These are phyloP conservation scores for Sciurus vulgaris DNA, from an alignment of 2,797 vertebrate genomes.

Conservation along the genomic window DNA sequence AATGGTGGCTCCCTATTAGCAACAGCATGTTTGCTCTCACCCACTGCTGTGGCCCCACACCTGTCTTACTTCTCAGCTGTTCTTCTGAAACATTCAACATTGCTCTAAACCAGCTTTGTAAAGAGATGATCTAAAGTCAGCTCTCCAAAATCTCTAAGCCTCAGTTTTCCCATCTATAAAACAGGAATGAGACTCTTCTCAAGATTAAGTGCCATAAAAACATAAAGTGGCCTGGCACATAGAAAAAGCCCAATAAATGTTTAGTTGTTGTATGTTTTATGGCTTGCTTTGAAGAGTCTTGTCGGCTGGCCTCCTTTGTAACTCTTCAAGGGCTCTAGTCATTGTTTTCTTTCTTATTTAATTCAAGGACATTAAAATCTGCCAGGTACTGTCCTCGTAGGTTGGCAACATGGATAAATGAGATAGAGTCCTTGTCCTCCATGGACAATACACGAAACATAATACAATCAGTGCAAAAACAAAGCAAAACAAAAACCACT, in stretches of 20 bases:
- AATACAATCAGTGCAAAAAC: not conserved
- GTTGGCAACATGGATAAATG: slow-evolving; percentile 57
- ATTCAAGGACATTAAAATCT: slow-evolving; percentile 49
- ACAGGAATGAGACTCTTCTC: not conserved
- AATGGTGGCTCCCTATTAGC: not conserved
- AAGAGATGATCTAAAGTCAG: not conserved
- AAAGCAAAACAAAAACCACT: not conserved
- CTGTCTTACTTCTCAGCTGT: not conserved
- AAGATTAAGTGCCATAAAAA: slow-evolving; percentile 29
- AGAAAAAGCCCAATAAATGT: not conserved
- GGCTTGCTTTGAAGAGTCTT: not conserved
- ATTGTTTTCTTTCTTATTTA: slow-evolving; percentile 59
- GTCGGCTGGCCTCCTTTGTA: not conserved
- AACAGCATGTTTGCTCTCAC: not conserved
- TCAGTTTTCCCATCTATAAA: slow-evolving; percentile 9
- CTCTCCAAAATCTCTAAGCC: not conserved
- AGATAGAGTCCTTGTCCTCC: slow-evolving; percentile 48
- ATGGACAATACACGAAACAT: not conserved
- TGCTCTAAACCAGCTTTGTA: not conserved
- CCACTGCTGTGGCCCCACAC: too few species aligned
- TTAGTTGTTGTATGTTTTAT: not conserved
- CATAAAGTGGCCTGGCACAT: not conserved
- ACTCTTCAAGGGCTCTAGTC: not conserved
- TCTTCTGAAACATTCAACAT: not conserved
- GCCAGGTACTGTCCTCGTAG: slow-evolving; percentile 7